phyloP scores from a whole-genome alignment of 2,888 invertebrate genomes.

The Eurytoma adleriae region DNA sequence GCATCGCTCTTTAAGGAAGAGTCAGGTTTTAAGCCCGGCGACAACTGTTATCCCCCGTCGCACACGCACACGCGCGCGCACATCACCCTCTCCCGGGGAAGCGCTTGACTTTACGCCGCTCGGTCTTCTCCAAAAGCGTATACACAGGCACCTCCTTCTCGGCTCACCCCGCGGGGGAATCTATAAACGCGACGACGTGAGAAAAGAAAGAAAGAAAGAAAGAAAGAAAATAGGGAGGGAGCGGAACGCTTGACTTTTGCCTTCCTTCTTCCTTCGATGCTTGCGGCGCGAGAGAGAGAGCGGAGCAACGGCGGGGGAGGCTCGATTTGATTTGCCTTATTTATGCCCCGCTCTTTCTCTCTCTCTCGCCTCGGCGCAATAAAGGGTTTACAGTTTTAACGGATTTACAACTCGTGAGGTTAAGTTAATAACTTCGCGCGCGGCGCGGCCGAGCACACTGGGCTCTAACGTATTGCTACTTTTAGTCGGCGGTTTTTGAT shows the following conservation, averaged over 20 bases:
- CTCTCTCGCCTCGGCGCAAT: not conserved
- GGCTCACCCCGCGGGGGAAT: constrained; percentile 17
- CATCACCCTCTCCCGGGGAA: not conserved
- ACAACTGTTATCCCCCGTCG: not conserved
- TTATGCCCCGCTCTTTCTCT: constrained; percentile 1
- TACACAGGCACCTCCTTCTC: constrained; percentile 21
- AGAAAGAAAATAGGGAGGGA: constrained; percentile 7
- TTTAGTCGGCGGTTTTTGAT: too few relatives aligned
- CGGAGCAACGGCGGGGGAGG: not conserved
- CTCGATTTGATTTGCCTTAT: constrained; percentile 27
- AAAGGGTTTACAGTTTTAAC: constrained; percentile 25
- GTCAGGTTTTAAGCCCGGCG: too few relatives aligned
- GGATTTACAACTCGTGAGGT: constrained; percentile 26
- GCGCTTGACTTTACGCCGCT: constrained; percentile 5
- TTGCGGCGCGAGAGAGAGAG: constrained; percentile 6
- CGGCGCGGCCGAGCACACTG: not conserved
- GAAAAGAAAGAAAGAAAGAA: not conserved
- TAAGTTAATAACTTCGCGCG: constrained; percentile 2
- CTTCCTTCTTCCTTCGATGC: constrained; percentile 16
- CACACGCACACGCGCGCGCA: not conserved
- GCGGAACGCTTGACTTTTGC: constrained; percentile 12
- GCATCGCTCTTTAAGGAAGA: too few relatives aligned
- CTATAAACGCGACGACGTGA: constrained; percentile 13
- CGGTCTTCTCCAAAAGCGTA: constrained; percentile 1
- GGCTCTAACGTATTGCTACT: too few relatives aligned